Evolutionary conservation across 2,113 vertebrate species (phyloP).

Genomic region (Pluvianellus socialis): DNA sequence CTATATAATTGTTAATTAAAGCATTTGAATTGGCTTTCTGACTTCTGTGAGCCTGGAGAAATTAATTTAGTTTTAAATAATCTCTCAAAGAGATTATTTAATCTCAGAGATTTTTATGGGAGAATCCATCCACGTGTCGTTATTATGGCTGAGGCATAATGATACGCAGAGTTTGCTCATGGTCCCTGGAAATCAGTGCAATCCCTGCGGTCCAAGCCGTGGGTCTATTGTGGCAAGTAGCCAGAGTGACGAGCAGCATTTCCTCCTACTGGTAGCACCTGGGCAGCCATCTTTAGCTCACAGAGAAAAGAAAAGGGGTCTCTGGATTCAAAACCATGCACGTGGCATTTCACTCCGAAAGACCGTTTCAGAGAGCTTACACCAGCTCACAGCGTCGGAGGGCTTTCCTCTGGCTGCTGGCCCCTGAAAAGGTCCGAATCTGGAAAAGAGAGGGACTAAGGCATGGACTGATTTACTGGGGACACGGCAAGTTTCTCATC

Average conservation of each 20-base stretch:
- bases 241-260: not conserved
- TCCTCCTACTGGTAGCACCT: not conserved
- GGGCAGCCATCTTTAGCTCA: not conserved
- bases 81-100: not conserved
- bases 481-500: not conserved
- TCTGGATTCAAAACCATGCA: not conserved
- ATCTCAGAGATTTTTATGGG: not conserved
- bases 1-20: not conserved
- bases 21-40: not conserved
- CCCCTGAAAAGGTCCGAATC: not conserved
- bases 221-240: not conserved
- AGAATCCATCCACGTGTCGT: accelerated
- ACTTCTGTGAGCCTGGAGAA: not conserved
- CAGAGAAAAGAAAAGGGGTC: not conserved
- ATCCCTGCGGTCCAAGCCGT: not conserved
- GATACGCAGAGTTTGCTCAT: accelerated
- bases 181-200: not conserved
- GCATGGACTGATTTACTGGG: not conserved
- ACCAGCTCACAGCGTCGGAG: accelerated
- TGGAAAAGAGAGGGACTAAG: not conserved
- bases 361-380: not conserved
- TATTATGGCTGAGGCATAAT: not conserved
- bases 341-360: not conserved
- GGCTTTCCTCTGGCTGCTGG: not conserved
- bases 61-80: not conserved